Percentiles rank a stretch among this genome's conserved stretches.
Evolutionary conservation across 2,113 vertebrate species (phyloP).

Genomic region (Corythaeola cristata): DNA sequence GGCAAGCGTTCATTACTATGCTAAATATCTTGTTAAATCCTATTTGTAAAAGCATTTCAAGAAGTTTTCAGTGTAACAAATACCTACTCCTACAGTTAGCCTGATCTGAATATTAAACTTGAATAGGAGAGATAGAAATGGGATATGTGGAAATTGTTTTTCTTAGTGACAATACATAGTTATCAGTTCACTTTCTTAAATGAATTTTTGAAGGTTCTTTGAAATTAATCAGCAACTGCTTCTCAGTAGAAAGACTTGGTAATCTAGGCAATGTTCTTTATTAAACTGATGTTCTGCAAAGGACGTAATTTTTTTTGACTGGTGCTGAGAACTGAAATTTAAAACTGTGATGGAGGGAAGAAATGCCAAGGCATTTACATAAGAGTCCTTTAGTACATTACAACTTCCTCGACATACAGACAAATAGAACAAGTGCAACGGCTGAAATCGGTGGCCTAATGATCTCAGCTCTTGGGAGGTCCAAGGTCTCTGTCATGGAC

Average conservation of each 20-base stretch:
- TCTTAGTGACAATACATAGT: not conserved
- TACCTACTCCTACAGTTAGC: not conserved
- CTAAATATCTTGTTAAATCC: not conserved
- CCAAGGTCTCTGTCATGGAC: not conserved
- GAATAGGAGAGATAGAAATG: not conserved
- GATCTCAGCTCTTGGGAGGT: not conserved
- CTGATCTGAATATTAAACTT: not conserved
- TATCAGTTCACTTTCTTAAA: not conserved
- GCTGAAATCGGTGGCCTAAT: not conserved
- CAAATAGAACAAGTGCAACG: not conserved
- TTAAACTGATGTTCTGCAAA: not conserved
- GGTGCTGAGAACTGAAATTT: not conserved
- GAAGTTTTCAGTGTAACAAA: not conserved
- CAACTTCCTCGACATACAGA: accelerated
- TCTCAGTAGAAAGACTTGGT: not conserved
- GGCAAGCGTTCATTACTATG: not conserved
- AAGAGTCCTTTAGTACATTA: not conserved
- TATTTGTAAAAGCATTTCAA: not conserved
- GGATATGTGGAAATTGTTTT: not conserved
- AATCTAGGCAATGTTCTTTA: not conserved
- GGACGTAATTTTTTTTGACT: not conserved
- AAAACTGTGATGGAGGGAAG: not conserved
- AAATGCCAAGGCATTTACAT: not conserved
- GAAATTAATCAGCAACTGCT: not conserved
- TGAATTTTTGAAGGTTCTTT: not conserved